Conservation (phyloP, 1,140 invertebrate species). For the Maconellicoccus hirsutus region DNA sequence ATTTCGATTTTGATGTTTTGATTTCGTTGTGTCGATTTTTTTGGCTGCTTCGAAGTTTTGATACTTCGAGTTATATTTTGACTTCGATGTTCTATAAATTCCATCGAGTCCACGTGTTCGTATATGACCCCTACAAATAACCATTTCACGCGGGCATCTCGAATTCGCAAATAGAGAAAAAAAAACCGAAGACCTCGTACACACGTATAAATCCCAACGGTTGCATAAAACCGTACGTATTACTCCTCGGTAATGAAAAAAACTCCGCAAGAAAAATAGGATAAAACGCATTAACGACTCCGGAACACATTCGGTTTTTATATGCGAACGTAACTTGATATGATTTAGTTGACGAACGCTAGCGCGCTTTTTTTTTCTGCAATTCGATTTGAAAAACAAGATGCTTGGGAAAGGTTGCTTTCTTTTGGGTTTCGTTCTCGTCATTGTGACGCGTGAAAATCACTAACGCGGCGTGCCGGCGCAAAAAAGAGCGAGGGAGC, state of each 20-base stretch:
- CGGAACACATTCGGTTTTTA: background rate
- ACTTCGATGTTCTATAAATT: too few relatives aligned
- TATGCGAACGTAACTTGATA: background rate
- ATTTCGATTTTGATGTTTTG: too few relatives aligned
- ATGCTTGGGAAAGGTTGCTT: background rate
- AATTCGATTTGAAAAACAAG: background rate
- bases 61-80: too few relatives aligned
- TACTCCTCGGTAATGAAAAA: background rate
- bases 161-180: too few relatives aligned
- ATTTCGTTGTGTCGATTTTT: too few relatives aligned
- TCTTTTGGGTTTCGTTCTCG: background rate
- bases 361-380: background rate
- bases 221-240: background rate
- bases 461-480: background rate
- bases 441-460: background rate
- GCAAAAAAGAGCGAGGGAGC: background rate
- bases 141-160: too few relatives aligned
- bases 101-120: too few relatives aligned
- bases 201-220: background rate
- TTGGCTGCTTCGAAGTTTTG: too few relatives aligned
- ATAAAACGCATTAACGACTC: background rate
- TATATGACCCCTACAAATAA: too few relatives aligned
- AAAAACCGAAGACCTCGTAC: too few relatives aligned
- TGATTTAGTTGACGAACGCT: background rate
- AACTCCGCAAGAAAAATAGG: background rate